Evolutionary conservation across 1,140 invertebrate species (phyloP).

Genomic region (Drosophila azteca): DNA sequence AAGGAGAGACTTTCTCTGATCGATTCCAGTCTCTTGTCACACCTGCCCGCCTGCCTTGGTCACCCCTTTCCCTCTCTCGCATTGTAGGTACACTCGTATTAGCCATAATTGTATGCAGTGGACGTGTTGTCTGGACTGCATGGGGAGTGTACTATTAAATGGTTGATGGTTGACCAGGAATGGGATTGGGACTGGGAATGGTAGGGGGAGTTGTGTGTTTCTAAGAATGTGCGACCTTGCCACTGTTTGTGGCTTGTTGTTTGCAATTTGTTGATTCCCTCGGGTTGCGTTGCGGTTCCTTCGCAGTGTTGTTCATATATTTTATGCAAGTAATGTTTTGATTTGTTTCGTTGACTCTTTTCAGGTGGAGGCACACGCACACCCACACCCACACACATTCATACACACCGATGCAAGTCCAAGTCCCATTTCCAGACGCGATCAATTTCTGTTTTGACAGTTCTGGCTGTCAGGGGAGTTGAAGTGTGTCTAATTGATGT

Average conservation of each 20-base stretch:
- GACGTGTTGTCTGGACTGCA: slow-evolving; percentile 10
- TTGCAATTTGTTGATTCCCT: slow-evolving; percentile 47
- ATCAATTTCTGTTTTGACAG: slow-evolving; percentile 82
- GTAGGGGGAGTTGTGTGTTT: slow-evolving; percentile 16
- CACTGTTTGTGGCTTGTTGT: slow-evolving; percentile 43
- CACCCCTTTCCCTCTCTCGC: slow-evolving; percentile 19
- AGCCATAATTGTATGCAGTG: slow-evolving; percentile 41
- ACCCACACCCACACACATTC: slow-evolving; percentile 26
- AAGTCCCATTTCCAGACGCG: slow-evolving; percentile 68
- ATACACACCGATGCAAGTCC: slow-evolving; percentile 24
- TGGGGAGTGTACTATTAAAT: slow-evolving; percentile 17
- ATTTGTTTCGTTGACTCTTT: slow-evolving; percentile 58
- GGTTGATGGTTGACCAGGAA: not conserved
- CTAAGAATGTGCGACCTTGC: slow-evolving; percentile 68
- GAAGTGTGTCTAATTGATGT: slow-evolving; percentile 80
- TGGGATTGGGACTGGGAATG: not conserved
- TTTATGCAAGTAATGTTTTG: slow-evolving; percentile 82
- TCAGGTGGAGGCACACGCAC: slow-evolving; percentile 43
- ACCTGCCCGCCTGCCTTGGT: slow-evolving; percentile 10
- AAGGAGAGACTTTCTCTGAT: too few species aligned
- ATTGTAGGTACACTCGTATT: slow-evolving; percentile 2
- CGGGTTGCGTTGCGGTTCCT: slow-evolving; percentile 47
- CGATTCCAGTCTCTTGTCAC: not conserved
- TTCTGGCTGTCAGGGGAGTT: slow-evolving; percentile 65
- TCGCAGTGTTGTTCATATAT: slow-evolving; percentile 50